Percentiles rank a stretch among this genome's conserved stretches.
Conservation (phyloP, 2,797 vertebrate genomes). For the Dipus sagitta region DNA sequence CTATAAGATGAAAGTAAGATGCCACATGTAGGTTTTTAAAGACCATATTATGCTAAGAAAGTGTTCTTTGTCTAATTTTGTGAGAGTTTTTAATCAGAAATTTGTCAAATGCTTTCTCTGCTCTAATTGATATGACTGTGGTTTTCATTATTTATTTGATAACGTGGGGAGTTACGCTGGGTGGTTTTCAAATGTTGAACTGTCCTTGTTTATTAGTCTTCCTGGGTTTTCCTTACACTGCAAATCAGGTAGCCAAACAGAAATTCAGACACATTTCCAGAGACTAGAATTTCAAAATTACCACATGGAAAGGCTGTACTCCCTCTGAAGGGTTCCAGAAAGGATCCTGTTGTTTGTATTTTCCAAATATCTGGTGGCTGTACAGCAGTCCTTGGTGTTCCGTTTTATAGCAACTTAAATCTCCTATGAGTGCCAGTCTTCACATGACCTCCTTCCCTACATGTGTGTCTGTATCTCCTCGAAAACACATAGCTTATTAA, state of each 20-base stretch:
- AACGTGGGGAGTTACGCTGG: not conserved
- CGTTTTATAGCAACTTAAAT: not conserved
- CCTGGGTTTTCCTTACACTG: not conserved
- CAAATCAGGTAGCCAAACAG: not conserved
- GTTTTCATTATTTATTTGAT: not conserved
- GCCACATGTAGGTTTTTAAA: not conserved
- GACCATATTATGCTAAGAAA: not conserved
- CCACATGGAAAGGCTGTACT: not conserved
- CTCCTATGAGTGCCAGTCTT: not conserved
- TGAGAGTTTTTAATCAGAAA: not conserved
- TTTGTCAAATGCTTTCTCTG: not conserved
- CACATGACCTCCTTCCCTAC: not conserved
- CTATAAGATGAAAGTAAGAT: not conserved
- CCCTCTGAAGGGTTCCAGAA: not conserved
- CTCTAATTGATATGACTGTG: not conserved
- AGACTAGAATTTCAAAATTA: not conserved
- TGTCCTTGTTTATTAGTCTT: not conserved
- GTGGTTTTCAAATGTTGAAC: not conserved
- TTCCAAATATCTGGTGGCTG: not conserved
- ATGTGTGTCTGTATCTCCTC: not conserved
- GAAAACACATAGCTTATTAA: too few relatives aligned
- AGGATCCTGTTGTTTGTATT: not conserved
- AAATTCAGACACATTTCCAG: not conserved
- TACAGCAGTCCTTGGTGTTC: not conserved
- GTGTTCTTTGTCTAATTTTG: not conserved